Conservation (phyloP, 2,113 vertebrate species). For the Hyperoodon ampullatus region DNA sequence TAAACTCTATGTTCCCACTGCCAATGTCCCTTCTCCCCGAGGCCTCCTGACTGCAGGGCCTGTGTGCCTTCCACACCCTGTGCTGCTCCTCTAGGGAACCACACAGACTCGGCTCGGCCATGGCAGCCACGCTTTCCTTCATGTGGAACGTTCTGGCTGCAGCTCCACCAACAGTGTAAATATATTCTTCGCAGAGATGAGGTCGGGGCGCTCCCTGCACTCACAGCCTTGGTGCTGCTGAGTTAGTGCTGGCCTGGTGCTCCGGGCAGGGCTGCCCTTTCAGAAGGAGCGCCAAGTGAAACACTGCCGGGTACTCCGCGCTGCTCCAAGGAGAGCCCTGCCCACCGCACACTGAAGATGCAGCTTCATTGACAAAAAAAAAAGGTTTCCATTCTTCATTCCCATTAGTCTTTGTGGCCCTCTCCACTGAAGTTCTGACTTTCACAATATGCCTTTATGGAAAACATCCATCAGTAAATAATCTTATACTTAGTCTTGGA, state of each 20-base stretch:
- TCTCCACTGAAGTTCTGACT: constrained; percentile 1
- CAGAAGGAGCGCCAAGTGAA: constrained; percentile 85
- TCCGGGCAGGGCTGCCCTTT: constrained; percentile 77
- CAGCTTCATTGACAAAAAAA: constrained; percentile 46
- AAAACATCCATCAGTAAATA: constrained; percentile 2
- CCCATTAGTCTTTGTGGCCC: not conserved
- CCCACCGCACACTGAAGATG: not conserved
- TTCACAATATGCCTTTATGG: not conserved
- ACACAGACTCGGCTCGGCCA: not conserved
- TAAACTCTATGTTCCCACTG: not conserved
- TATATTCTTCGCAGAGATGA: constrained; percentile 54
- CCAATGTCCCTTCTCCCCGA: not conserved
- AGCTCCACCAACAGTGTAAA: not conserved
- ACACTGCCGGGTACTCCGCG: constrained; percentile 74
- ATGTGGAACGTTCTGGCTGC: not conserved
- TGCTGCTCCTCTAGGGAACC: not conserved
- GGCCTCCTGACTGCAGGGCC: not conserved
- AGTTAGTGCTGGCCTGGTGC: constrained; percentile 82
- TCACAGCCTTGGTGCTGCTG: constrained; percentile 66
- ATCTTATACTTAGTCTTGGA: not conserved
- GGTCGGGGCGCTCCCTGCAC: not conserved
- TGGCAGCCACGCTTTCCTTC: not conserved
- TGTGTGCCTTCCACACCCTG: not conserved
- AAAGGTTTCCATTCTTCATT: not conserved
- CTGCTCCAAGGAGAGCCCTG: constrained; percentile 63